phyloP scores from a whole-genome alignment of 2,797 vertebrate species.

The Lacerta viridis region DNA sequence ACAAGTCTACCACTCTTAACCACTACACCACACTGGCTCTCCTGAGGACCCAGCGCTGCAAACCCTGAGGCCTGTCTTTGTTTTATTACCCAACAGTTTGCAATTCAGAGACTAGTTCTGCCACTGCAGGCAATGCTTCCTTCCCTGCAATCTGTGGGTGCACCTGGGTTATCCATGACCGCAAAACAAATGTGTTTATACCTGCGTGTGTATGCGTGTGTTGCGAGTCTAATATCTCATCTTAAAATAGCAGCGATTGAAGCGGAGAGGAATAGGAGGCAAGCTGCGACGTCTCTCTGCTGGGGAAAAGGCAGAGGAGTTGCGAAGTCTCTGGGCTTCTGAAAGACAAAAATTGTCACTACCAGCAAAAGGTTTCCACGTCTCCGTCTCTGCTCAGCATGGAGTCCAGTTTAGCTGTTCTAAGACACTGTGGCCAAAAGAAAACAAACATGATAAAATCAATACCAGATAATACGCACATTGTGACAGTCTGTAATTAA shows the following conservation, averaged over 20 bases:
- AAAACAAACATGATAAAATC: too few relatives aligned
- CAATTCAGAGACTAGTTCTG: background rate
- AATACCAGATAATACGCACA: too few relatives aligned
- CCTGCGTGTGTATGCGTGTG: background rate
- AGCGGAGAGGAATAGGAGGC: constrained; percentile 1
- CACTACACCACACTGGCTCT: too few relatives aligned
- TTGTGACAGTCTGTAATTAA: too few relatives aligned
- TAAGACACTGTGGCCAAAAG: too few relatives aligned
- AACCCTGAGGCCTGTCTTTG: background rate
- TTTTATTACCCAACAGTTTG: background rate
- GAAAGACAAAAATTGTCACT: background rate
- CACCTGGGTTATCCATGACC: background rate
- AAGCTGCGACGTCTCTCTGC: constrained; percentile 1
- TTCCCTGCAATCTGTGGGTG: background rate
- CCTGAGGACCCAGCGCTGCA: background rate
- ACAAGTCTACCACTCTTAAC: too few relatives aligned
- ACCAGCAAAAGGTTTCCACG: background rate
- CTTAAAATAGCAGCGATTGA: constrained; percentile 16
- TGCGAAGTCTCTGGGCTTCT: background rate
- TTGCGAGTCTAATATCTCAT: background rate
- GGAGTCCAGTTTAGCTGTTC: too few relatives aligned
- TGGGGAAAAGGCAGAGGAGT: background rate
- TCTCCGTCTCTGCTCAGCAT: background rate
- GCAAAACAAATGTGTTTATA: background rate
- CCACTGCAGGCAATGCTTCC: background rate